Percentiles rank a stretch among this genome's conserved stretches.
Conservation (phyloP, 1,140 invertebrate species). For the Diorhabda carinulata region DNA sequence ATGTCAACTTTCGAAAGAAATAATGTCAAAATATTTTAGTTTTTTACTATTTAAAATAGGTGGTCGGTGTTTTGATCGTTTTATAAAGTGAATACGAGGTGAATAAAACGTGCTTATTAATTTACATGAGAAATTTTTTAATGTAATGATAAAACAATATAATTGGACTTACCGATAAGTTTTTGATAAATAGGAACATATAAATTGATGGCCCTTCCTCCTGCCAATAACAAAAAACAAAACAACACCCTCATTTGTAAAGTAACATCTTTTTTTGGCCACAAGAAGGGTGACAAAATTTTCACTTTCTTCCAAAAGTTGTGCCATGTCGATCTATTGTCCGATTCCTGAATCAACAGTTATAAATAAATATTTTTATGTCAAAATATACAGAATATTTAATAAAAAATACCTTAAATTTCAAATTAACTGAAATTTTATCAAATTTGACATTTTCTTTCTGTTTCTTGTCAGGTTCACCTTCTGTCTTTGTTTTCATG, state of each 20-base stretch:
- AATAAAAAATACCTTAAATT: slow-evolving; percentile 12
- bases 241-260: slow-evolving; percentile 81
- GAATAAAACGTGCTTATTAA: no score
- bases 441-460: slow-evolving; percentile 21
- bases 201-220: slow-evolving; percentile 86
- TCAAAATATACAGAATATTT: background rate
- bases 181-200: slow-evolving; percentile 93
- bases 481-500: background rate
- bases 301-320: slow-evolving; percentile 76
- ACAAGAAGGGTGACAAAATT: slow-evolving; percentile 84
- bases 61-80: no score
- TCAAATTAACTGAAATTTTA: slow-evolving; percentile 27
- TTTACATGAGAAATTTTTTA: no score
- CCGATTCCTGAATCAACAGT: slow-evolving; percentile 49
- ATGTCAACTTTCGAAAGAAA: no score
- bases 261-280: slow-evolving; percentile 77
- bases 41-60: no score
- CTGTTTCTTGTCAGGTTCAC: slow-evolving; percentile 10
- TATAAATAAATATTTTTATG: background rate
- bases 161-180: slow-evolving; percentile 62
- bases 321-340: slow-evolving; percentile 71
- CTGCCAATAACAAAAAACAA: slow-evolving; percentile 73
- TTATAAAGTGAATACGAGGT: no score
- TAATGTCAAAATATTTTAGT: no score
- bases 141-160: no score